Evolutionary conservation across 2,113 vertebrate genomes (phyloP).

Genomic region (Bos indicus): DNA sequence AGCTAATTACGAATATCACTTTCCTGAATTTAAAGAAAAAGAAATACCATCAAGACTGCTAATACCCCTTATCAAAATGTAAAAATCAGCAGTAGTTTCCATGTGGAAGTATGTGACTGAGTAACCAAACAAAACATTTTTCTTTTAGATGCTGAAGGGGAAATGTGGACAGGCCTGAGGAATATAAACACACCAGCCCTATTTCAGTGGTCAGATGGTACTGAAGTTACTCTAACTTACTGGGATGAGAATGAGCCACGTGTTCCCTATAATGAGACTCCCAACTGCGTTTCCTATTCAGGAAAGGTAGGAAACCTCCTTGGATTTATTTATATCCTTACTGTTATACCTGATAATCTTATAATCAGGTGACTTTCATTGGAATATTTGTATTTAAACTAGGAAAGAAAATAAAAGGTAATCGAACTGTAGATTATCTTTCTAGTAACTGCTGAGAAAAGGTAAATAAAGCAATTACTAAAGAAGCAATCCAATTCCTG

Average conservation of each 20-base stretch:
- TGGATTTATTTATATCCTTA: slow-evolving; percentile 15
- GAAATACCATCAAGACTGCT: not conserved
- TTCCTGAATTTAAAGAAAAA: not conserved
- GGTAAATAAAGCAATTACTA: not conserved
- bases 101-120: not conserved
- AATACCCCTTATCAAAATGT: not conserved
- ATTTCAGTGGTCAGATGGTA: slow-evolving; percentile 88
- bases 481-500: not conserved
- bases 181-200: slow-evolving; percentile 76
- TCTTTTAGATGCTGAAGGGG: slow-evolving; percentile 78
- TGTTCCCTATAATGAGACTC: slow-evolving; percentile 76
- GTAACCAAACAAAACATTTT: slow-evolving; percentile 43
- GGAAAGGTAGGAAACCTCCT: slow-evolving; percentile 82
- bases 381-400: not conserved
- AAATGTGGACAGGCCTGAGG: slow-evolving; percentile 89
- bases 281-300: slow-evolving; percentile 89
- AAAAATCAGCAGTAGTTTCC: not conserved
- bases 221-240: slow-evolving; percentile 87
- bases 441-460: not conserved
- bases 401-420: not conserved
- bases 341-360: not conserved
- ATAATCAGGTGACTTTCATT: not conserved
- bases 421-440: not conserved
- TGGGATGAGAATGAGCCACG: slow-evolving; percentile 90
- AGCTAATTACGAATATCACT: not conserved